Percentiles rank a stretch among this genome's conserved stretches.
Conservation (phyloP, 2,888 invertebrate genomes). For the Copidosoma aretas region DNA sequence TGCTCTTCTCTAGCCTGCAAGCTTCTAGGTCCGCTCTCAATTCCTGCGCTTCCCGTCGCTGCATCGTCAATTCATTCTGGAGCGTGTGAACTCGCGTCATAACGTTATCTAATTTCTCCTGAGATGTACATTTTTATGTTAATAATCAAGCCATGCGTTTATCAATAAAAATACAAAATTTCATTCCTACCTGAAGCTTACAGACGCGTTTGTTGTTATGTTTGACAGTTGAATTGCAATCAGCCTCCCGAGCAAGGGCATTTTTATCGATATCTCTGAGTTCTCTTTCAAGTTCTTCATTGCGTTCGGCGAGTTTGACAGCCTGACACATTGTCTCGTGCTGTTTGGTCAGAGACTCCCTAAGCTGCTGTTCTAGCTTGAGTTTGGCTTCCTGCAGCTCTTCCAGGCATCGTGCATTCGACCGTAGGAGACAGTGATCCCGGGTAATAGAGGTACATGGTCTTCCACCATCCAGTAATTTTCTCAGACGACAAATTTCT, state of each 20-base stretch:
- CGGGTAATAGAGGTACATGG: slow-evolving; percentile 70
- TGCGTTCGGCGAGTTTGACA: slow-evolving; percentile 75
- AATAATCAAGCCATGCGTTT: not conserved
- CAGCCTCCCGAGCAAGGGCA: slow-evolving; percentile 77
- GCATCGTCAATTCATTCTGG: slow-evolving; percentile 62
- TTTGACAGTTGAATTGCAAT: slow-evolving; percentile 75
- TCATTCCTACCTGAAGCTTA: slow-evolving; percentile 54
- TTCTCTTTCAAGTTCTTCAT: slow-evolving; percentile 74
- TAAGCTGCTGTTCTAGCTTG: slow-evolving; percentile 66
- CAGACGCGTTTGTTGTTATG: slow-evolving; percentile 66
- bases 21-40: slow-evolving; percentile 63
- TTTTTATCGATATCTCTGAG: slow-evolving; percentile 76
- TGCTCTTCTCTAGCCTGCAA: slow-evolving; percentile 66
- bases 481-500: slow-evolving; percentile 75
- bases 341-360: slow-evolving; percentile 70
- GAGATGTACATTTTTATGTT: not conserved
- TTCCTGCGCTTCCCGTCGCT: slow-evolving; percentile 63
- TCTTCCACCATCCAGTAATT: slow-evolving; percentile 75
- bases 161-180: not conserved
- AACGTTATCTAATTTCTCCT: slow-evolving; percentile 64
- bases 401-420: slow-evolving; percentile 59
- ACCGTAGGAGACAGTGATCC: slow-evolving; percentile 71
- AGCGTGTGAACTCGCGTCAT: slow-evolving; percentile 63
- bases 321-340: slow-evolving; percentile 84
- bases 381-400: slow-evolving; percentile 68